These are phyloP conservation scores for Xerus rutilus DNA, from an alignment of 2,797 vertebrate species.

Conservation along the genomic window DNA sequence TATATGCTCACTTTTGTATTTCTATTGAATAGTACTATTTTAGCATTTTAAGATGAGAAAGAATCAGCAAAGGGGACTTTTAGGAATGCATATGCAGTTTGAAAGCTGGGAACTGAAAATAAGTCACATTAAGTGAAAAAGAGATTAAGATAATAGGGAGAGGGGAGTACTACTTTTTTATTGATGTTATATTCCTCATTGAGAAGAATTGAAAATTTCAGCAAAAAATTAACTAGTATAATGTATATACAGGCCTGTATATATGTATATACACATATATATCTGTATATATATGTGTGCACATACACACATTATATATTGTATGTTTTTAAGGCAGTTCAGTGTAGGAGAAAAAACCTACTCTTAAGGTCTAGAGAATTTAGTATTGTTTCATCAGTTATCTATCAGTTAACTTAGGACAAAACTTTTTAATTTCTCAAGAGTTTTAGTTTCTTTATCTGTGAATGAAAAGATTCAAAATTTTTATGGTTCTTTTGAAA, in stretches of 20 bases:
- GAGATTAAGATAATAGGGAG: conserved; percentile 6
- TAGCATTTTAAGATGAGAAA: conserved; percentile 44
- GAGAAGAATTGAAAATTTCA: conserved; percentile 14
- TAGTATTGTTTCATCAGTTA: conserved; percentile 41
- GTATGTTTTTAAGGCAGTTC: neutral
- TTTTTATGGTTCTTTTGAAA: conserved; percentile 44
- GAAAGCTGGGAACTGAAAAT: conserved; percentile 7
- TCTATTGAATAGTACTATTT: neutral
- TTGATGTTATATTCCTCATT: neutral
- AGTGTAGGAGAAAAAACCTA: neutral
- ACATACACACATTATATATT: neutral
- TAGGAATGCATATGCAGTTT: conserved; percentile 23
- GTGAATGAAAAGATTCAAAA: conserved; percentile 19
- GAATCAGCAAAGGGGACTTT: conserved; percentile 53
- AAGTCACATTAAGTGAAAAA: conserved; percentile 41
- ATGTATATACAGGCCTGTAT: neutral
- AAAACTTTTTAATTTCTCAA: conserved; percentile 25
- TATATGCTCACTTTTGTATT: conserved; percentile 35
- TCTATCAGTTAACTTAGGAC: neutral
- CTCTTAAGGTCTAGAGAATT: neutral
- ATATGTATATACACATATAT: no score
- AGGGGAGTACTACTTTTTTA: neutral
- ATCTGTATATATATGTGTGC: neutral
- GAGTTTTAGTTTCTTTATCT: conserved; percentile 1
- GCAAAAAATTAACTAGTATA: neutral